Percentiles rank a stretch among this genome's conserved stretches.
These are phyloP conservation scores for Hypolimnas misippus DNA, from an alignment of 2,888 invertebrate genomes.

Conservation along the genomic window DNA sequence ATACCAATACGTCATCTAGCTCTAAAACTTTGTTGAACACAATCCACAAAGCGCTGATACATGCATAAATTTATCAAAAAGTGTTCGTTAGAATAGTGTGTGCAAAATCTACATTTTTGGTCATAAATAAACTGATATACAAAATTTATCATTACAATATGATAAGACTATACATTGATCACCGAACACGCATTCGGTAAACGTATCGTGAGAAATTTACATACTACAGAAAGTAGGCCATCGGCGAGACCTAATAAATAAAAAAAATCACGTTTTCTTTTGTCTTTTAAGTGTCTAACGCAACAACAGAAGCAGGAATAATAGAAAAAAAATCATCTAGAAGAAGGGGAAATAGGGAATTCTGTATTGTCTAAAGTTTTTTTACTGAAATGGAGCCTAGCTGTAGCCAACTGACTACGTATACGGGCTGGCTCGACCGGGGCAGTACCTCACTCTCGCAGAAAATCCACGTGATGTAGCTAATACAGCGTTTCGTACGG, in stretches of 20 bases:
- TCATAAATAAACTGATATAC: conserved; percentile 79
- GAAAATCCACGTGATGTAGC: no score
- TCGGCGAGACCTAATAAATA: conserved; percentile 26
- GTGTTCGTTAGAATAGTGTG: conserved; percentile 62
- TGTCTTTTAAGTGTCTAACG: conserved; percentile 65
- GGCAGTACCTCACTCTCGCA: no score
- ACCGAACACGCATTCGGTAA: conserved; percentile 23
- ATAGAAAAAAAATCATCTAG: conserved; percentile 42
- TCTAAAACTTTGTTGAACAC: conserved; percentile 48
- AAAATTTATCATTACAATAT: conserved; percentile 62
- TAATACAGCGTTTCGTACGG: no score
- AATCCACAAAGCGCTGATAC: conserved; percentile 47
- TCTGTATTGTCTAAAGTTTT: conserved; percentile 24
- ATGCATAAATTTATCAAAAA: conserved; percentile 60
- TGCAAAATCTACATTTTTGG: conserved; percentile 78
- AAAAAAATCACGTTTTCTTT: conserved; percentile 53
- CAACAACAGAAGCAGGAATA: conserved; percentile 30
- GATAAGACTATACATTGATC: conserved; percentile 46
- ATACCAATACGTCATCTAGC: conserved; percentile 25
- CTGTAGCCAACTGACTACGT: no score
- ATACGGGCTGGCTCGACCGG: no score
- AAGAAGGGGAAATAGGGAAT: conserved; percentile 11
- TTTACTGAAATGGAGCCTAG: no score
- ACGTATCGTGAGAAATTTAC: background rate
- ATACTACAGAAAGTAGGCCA: conserved; percentile 25